These are phyloP conservation scores for Scaptomyza tumidula DNA, from an alignment of 2,888 invertebrate genomes.

Conservation along the genomic window DNA sequence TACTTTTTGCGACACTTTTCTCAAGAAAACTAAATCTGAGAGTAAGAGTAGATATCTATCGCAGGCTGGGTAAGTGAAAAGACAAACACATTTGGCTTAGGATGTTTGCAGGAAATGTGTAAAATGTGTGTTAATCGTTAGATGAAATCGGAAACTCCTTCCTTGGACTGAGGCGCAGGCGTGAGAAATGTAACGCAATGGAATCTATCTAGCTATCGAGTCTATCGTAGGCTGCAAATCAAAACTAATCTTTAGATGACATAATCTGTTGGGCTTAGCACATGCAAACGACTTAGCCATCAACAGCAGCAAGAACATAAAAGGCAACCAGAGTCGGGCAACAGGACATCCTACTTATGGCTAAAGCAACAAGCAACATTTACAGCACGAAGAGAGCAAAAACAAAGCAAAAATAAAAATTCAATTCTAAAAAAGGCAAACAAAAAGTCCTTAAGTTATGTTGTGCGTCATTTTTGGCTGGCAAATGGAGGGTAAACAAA, in stretches of 20 bases:
- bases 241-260: conserved; percentile 68
- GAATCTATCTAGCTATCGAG: conserved; percentile 15
- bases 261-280: conserved; percentile 67
- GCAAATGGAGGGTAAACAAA: conserved; percentile 67
- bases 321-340: conserved; percentile 45
- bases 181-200: conserved; percentile 77
- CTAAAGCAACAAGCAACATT: conserved; percentile 35
- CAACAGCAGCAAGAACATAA: conserved; percentile 27
- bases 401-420: conserved; percentile 16
- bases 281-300: conserved; percentile 69
- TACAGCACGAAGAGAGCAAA: conserved; percentile 13
- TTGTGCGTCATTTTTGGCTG: conserved; percentile 74
- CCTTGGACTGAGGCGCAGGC: conserved; percentile 43
- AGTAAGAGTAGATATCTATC: conserved; percentile 52
- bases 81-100: conserved; percentile 59
- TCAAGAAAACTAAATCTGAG: conserved; percentile 46
- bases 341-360: conserved; percentile 78
- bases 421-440: conserved; percentile 81
- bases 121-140: conserved; percentile 54
- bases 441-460: conserved; percentile 84
- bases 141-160: conserved; percentile 68
- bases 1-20: conserved; percentile 49
- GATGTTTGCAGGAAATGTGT: conserved; percentile 67
- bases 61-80: conserved; percentile 57
- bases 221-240: conserved; percentile 58